Base-by-base conservation (phyloP, 2,888 invertebrate species). In the Ennomos erosarius region DNA sequence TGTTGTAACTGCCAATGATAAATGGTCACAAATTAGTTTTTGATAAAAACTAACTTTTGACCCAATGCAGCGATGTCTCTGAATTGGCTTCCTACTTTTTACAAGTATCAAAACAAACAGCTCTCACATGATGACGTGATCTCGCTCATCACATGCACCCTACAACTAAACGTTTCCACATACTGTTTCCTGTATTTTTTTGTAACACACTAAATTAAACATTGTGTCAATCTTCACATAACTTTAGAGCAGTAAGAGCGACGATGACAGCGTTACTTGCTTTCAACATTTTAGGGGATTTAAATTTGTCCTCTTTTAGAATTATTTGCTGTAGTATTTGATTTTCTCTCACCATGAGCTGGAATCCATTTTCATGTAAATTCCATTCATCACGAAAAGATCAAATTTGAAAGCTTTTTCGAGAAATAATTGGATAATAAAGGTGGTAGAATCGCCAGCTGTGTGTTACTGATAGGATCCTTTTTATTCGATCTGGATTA, bases 141-240 rank as follows among this genome's bases (percentile, higher is more conserved):
- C 47, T 16, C 46, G 46, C 59, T 48, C 26, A 26, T 26, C 26
- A 26, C 26, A 26, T 26, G 26, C 26, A 1, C 26, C 26, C 26
- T 26, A 26, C 4, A 26, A 26, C 58, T 53, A 38, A 37, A 37
- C 10, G 16, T 10, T 42, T 13, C 47, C 52, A 45, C 54, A 45
- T 12, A 42, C 16, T 42, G 53, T 47, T 55, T 60, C 59, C 59
- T 60, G 59, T 51, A 9, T 51, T 55, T 54, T n/a, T 59, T 59
- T 59, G 45, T 45, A 43, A 9, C 10, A 8, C 11, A 38, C 26
- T 48, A 74, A 70, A 69, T 68, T 73, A 78, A 81, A 79, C 81
- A 78, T 73, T 70, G 62, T 78, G 74, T 82, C 81, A 76, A 75
- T 83, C 82, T 66, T 62, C 78, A 65, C 71, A 62, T 60, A 65